These are phyloP conservation scores for Chrysomela aeneicollis DNA, from an alignment of 2,888 invertebrate genomes.

Conservation along the genomic window DNA sequence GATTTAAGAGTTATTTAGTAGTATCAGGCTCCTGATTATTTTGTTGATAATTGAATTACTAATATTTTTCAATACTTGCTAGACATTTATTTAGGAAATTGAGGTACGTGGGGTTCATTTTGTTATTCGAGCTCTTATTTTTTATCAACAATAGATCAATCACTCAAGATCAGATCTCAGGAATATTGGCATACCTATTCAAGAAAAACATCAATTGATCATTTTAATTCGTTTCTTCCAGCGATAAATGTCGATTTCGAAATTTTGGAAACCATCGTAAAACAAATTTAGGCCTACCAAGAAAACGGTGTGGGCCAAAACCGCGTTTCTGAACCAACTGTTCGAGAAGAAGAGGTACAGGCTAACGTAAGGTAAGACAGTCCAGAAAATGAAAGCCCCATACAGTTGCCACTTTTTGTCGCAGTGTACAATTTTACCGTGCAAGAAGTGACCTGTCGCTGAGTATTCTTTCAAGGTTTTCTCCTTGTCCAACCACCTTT, in stretches of 20 bases:
- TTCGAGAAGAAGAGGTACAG: conserved; percentile 61
- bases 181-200: too few species aligned
- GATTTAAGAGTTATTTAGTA: too few species aligned
- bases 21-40: too few species aligned
- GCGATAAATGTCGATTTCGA: conserved; percentile 59
- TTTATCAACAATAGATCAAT: too few species aligned
- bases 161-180: too few species aligned
- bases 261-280: conserved; percentile 69
- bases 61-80: too few species aligned
- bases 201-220: too few species aligned
- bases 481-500: conserved; percentile 75
- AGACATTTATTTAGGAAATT: too few species aligned
- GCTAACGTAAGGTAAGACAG: conserved; percentile 64
- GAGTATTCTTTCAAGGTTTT: conserved; percentile 68
- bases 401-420: conserved; percentile 59
- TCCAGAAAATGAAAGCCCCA: conserved; percentile 73
- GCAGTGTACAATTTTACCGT: conserved; percentile 53
- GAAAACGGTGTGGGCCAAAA: conserved; percentile 65
- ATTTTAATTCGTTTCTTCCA: conserved; percentile 33
- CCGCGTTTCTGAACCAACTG: conserved; percentile 65
- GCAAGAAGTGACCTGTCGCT: conserved; percentile 63
- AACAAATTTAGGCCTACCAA: conserved; percentile 66
- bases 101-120: too few species aligned
- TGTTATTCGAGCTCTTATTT: too few species aligned
- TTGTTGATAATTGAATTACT: too few species aligned